phyloP scores from a whole-genome alignment of 2,113 vertebrate genomes.

The Carlito syrichta region DNA sequence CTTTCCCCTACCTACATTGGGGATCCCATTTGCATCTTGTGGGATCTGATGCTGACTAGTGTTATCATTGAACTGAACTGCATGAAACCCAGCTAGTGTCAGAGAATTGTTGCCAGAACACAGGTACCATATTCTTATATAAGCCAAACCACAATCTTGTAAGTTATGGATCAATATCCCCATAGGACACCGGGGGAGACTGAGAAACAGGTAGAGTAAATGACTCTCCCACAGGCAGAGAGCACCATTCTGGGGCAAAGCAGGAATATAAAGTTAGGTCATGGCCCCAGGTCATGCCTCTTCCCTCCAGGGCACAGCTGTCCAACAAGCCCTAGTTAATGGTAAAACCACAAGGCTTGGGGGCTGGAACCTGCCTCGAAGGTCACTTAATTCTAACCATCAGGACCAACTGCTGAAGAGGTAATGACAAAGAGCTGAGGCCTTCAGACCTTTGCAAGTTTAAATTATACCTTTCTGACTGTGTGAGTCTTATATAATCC shows the following conservation, averaged over 20 bases:
- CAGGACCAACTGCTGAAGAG: not conserved
- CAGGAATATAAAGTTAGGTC: not conserved
- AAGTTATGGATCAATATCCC: not conserved
- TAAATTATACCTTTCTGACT: conserved; percentile 50
- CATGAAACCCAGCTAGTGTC: not conserved
- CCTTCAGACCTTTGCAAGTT: not conserved
- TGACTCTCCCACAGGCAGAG: not conserved
- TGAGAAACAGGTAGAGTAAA: not conserved
- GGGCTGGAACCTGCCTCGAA: not conserved
- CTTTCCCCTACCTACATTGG: not conserved
- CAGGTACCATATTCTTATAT: not conserved
- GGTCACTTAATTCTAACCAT: not conserved
- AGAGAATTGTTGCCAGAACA: not conserved
- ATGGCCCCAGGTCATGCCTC: not conserved
- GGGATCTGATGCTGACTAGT: not conserved
- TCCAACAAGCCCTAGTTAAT: not conserved
- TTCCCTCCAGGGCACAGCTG: not conserved
- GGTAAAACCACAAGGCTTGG: not conserved
- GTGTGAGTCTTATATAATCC: conserved; percentile 45
- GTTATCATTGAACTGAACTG: not conserved
- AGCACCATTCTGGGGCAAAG: not conserved
- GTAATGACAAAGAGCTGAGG: not conserved
- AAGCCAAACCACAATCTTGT: not conserved
- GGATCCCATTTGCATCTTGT: not conserved
- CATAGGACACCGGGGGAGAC: not conserved